A percentile compares a stretch with the other conserved stretches of the same genome.
Conservation (phyloP, 2,888 invertebrate species). For the Malachius bipustulatus region DNA sequence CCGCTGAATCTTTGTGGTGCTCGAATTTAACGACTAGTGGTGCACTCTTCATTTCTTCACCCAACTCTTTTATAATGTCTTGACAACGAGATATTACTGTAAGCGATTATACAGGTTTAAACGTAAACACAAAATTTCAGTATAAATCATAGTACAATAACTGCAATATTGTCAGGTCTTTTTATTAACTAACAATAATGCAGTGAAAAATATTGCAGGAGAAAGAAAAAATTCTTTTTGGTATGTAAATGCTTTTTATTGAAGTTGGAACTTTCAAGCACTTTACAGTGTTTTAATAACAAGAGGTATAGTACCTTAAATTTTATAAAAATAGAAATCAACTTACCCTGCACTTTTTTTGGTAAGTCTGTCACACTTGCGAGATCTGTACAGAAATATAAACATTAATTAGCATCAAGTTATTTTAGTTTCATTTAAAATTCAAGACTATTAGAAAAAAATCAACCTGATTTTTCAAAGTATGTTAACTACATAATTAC, state of each 20-base stretch:
- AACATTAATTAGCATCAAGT: no score
- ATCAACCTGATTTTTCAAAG: no score
- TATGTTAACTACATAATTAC: no score
- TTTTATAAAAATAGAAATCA: background rate
- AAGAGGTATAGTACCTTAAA: background rate
- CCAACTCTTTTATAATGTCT: background rate
- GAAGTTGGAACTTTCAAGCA: no score
- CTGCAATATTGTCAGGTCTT: no score
- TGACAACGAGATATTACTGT: slow-evolving; percentile 1
- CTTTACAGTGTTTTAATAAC: slow-evolving; percentile 1
- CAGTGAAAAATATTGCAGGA: background rate
- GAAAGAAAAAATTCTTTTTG: background rate
- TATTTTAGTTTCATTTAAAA: no score
- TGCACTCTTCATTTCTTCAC: no score
- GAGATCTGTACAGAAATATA: slow-evolving; percentile 3
- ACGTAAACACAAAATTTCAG: no score
- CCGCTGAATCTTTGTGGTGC: background rate
- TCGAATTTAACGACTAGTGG: background rate
- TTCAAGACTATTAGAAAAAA: no score
- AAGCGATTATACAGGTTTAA: no score
- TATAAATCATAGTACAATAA: no score
- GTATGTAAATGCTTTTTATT: background rate
- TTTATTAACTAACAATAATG: background rate
- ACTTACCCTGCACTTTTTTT: slow-evolving; percentile 3
- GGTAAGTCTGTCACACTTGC: background rate